These are phyloP conservation scores for Cerastis rubricosa DNA, from an alignment of 2,888 invertebrate genomes.

Conservation along the genomic window DNA sequence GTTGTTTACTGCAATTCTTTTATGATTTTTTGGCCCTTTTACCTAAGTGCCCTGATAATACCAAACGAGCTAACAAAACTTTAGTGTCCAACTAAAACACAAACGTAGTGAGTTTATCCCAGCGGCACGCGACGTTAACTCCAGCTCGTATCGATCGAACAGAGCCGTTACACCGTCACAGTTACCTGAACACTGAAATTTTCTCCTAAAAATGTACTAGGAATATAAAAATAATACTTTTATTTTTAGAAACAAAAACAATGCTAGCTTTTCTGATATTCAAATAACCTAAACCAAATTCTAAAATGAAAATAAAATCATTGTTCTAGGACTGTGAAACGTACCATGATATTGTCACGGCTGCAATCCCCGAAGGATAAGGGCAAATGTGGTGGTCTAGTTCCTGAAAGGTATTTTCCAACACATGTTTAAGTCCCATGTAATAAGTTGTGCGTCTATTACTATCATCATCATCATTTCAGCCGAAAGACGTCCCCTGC, in stretches of 20 bases:
- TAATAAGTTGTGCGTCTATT: background rate
- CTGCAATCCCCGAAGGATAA: background rate
- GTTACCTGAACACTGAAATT: slow-evolving; percentile 44
- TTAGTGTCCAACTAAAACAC: slow-evolving; percentile 14
- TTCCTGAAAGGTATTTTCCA: background rate
- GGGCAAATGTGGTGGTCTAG: background rate
- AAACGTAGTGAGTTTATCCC: slow-evolving; percentile 19
- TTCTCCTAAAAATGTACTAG: slow-evolving; percentile 29
- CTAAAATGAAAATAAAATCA: background rate
- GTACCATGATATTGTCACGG: background rate
- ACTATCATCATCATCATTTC: background rate
- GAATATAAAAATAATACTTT: slow-evolving; percentile 36
- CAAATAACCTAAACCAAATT: background rate
- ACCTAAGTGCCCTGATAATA: slow-evolving; percentile 1
- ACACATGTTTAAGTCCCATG: background rate
- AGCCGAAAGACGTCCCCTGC: too few relatives aligned
- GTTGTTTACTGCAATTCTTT: background rate
- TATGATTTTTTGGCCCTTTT: background rate
- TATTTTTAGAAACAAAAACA: background rate
- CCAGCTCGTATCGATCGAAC: slow-evolving; percentile 34
- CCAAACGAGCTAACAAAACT: slow-evolving; percentile 2
- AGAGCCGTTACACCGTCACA: slow-evolving; percentile 40
- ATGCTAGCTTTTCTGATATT: background rate
- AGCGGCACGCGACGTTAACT: slow-evolving; percentile 40
- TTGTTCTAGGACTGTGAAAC: background rate